Base-by-base conservation (phyloP, 2,888 invertebrate species). In the Clepsis dumicolana region DNA sequence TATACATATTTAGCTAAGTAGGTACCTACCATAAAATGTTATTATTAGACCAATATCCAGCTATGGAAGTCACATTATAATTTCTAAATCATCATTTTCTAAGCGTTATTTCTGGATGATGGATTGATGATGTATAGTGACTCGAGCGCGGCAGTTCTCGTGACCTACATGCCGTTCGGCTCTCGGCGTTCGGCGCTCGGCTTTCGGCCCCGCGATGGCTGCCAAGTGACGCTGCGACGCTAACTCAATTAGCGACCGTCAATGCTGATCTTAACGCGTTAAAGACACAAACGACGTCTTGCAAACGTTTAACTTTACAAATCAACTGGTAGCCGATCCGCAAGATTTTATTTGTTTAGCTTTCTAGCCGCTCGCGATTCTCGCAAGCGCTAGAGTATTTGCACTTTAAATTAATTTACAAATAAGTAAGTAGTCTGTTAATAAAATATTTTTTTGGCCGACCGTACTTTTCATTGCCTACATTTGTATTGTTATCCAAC, bases 211-310 rank as follows among this genome's bases (percentile, higher is more conserved):
- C 59, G 65, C 41, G 32, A 25, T 14, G 56, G 70, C 62, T 73
- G 77, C 74, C 74, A 75, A 75, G 72, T 72, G 71, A 71, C 71
- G 71, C 63, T 38, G 69, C 56, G 69, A 52, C 75, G 76, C 78
- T 85, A 82, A 84, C 80, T 84, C 82, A 83, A 84, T 82, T 81
- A 84, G 76, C 77, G 62, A 65, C 73, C 73, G 73, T 76, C 77
- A 75, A 75, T 73, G 74, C 66, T 76, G 77, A 73, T 74, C 75
- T 70, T 52, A 60, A 72, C 75, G 72, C 72, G 71, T 50, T 60
- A 21, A 60, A 18, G 44, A 62, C 70, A 50, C 41, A 61, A 44
- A 59, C 18, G 27, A n/a, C 54, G 32, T 29, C 38, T 48, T 29
- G 21, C 50, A 38, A 57, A 18, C 25, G 32, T 41, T 53, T 10